Percentiles rank a stretch among this genome's conserved stretches.
Evolutionary conservation across 2,888 invertebrate genomes (phyloP).

Genomic region (Cantharis rufa): DNA sequence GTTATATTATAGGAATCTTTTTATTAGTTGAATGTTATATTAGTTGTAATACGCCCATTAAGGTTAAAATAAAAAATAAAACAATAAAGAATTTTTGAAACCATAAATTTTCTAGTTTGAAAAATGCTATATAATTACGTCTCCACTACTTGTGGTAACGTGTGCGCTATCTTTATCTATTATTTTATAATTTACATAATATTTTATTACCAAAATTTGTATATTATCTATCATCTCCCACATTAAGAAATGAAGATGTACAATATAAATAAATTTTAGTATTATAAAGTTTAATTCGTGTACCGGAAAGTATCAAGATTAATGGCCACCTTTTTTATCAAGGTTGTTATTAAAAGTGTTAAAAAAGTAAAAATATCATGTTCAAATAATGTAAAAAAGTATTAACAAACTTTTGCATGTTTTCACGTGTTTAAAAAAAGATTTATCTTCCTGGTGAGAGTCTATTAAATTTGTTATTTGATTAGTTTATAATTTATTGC

Average conservation of each 20-base stretch:
- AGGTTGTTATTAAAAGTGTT: not conserved
- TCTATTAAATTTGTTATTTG: not conserved
- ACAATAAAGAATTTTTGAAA: too few species aligned
- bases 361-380: not conserved
- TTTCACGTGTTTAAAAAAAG: not conserved
- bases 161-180: not conserved
- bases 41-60: too few species aligned
- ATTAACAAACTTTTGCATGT: not conserved
- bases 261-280: not conserved
- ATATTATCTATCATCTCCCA: not conserved
- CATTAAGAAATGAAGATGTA: not conserved
- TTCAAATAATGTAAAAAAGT: not conserved
- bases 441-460: not conserved
- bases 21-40: too few species aligned
- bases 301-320: not conserved
- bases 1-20: too few species aligned
- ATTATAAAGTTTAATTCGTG: not conserved
- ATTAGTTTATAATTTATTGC: not conserved
- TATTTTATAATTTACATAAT: not conserved
- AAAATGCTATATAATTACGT: not conserved
- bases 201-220: not conserved
- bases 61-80: too few species aligned
- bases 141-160: not conserved
- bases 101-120: not conserved
- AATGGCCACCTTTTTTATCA: not conserved